phyloP scores from a whole-genome alignment of 1,140 invertebrate species.

The Pachypsylla venusta region DNA sequence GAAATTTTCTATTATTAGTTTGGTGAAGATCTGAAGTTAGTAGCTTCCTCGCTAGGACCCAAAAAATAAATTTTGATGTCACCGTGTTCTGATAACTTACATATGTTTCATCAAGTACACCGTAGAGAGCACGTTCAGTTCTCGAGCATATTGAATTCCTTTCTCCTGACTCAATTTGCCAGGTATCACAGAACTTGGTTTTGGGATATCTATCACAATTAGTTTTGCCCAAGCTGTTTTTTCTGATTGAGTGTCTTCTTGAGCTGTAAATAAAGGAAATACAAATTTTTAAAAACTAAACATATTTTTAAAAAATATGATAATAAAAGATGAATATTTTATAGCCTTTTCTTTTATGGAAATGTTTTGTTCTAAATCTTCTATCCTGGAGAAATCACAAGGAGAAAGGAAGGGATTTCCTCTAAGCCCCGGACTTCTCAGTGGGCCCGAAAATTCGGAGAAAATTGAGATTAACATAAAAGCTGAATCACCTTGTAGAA shows the following conservation, averaged over 20 bases:
- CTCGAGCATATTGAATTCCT: slow-evolving; percentile 67
- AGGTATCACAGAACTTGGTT: slow-evolving; percentile 39
- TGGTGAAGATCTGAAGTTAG: too few species aligned
- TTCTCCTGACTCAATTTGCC: slow-evolving; percentile 74
- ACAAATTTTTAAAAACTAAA: slow-evolving; percentile 13
- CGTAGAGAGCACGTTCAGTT: slow-evolving; percentile 65
- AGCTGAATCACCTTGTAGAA: too few species aligned
- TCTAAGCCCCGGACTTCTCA: too few species aligned
- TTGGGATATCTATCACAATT: slow-evolving; percentile 46
- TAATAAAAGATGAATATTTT: slow-evolving; percentile 12
- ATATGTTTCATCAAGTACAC: too few species aligned
- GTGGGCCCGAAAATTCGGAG: too few species aligned
- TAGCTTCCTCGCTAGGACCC: too few species aligned
- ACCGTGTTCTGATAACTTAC: too few species aligned
- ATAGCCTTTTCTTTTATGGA: neutral
- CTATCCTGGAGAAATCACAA: neutral
- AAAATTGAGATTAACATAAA: too few species aligned
- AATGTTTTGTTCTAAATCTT: too few species aligned
- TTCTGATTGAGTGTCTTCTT: slow-evolving; percentile 62
- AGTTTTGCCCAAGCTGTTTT: slow-evolving; percentile 52
- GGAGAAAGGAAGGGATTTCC: neutral
- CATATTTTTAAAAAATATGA: neutral
- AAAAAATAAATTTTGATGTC: too few species aligned
- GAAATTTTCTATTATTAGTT: too few species aligned
- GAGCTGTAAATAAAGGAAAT: slow-evolving; percentile 29